A percentile compares a stretch with the other conserved stretches of the same genome.
Evolutionary conservation across 2,797 vertebrate genomes (phyloP).

Genomic region (Holocentrus rufus): DNA sequence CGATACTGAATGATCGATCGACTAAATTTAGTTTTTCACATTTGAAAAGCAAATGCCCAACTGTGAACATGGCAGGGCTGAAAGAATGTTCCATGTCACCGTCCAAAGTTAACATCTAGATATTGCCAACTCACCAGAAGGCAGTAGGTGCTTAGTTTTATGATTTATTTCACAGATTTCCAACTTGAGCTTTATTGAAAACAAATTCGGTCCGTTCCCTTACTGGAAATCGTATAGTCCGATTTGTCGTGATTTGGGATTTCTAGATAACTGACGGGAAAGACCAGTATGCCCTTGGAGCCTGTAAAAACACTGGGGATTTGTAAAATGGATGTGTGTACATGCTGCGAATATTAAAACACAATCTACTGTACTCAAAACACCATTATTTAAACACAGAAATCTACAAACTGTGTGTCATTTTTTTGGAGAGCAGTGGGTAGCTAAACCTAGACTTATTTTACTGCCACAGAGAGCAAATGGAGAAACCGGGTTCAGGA

Average conservation of each 20-base stretch:
- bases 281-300: conserved; percentile 1
- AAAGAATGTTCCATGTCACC: conserved; percentile 51
- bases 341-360: conserved; percentile 3
- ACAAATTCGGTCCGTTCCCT: conserved; percentile 11
- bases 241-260: conserved; percentile 3
- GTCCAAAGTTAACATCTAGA: conserved; percentile 61
- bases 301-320: not conserved
- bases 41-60: conserved; percentile 22
- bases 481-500: conserved; percentile 27
- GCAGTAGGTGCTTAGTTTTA: conserved; percentile 30
- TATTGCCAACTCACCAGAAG: conserved; percentile 35
- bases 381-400: conserved; percentile 1
- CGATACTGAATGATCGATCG: conserved; percentile 30
- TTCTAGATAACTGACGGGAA: not conserved
- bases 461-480: conserved; percentile 29
- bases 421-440: conserved; percentile 27
- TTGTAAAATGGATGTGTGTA: conserved; percentile 3
- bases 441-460: conserved; percentile 24
- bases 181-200: not conserved
- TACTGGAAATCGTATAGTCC: not conserved
- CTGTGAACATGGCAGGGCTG: conserved; percentile 35
- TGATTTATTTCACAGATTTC: conserved; percentile 24
- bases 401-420: conserved; percentile 41
- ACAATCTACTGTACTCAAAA: conserved; percentile 2
- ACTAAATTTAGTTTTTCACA: conserved; percentile 48